Percentiles rank a stretch among this genome's conserved stretches.
Conservation (phyloP, 1,140 invertebrate genomes). For the Dinothrombium tinctorium region DNA sequence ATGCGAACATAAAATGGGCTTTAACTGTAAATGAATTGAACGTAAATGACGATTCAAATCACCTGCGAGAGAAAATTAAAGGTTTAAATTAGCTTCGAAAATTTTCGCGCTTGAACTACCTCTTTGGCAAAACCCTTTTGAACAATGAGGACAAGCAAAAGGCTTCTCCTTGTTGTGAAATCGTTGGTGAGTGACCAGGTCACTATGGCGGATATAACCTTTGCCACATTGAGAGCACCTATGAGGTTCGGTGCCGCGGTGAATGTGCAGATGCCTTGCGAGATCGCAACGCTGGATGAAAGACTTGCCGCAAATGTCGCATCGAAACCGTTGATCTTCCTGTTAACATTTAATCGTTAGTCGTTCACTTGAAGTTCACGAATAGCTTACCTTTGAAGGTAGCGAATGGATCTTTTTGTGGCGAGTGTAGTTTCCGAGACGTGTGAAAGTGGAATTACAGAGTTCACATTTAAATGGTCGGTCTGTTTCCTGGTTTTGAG, state of each 20-base stretch:
- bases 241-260: constrained; percentile 20
- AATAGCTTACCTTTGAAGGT: constrained; percentile 12
- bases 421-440: constrained; percentile 15
- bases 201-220: constrained; percentile 21
- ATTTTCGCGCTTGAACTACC: constrained; percentile 12
- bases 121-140: constrained; percentile 21
- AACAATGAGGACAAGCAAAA: constrained; percentile 19
- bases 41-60: constrained; percentile 21
- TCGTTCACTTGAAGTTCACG: background rate
- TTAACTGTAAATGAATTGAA: constrained; percentile 17
- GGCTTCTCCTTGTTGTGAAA: constrained; percentile 21
- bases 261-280: constrained; percentile 19
- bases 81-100: background rate
- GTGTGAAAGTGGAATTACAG: constrained; percentile 20
- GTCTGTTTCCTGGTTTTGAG: constrained; percentile 16
- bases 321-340: constrained; percentile 16
- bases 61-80: constrained; percentile 13
- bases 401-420: constrained; percentile 16
- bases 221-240: constrained; percentile 18
- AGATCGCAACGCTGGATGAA: constrained; percentile 22
- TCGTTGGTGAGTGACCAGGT: constrained; percentile 20
- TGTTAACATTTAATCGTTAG: constrained; percentile 3
- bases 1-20: constrained; percentile 17
- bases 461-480: constrained; percentile 28
- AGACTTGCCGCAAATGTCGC: constrained; percentile 18